Evolutionary conservation across 1,140 invertebrate genomes (phyloP).

Genomic region (Gonatopus flavifemur): DNA sequence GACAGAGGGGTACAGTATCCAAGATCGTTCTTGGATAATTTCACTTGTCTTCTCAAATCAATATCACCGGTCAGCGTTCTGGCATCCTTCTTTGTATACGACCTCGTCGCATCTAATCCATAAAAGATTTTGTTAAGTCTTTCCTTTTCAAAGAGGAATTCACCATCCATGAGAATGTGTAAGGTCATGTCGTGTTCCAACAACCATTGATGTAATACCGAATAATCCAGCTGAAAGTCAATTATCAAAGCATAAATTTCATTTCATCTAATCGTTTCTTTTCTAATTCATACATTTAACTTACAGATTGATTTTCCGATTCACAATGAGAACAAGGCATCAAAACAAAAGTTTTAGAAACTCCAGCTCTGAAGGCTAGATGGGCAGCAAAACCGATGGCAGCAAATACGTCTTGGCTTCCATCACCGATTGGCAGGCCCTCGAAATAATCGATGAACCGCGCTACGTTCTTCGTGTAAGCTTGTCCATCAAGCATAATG

Average conservation of each 20-base stretch:
- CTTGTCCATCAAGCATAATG: slow-evolving; percentile 67
- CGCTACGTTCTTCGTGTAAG: slow-evolving; percentile 64
- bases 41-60: slow-evolving; percentile 70
- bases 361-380: slow-evolving; percentile 80
- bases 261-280: neutral
- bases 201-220: slow-evolving; percentile 74
- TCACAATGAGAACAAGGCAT: slow-evolving; percentile 79
- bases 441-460: slow-evolving; percentile 66
- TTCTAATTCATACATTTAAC: neutral
- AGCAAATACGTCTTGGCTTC: slow-evolving; percentile 70
- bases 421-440: slow-evolving; percentile 64
- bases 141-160: slow-evolving; percentile 72
- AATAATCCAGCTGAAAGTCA: slow-evolving; percentile 71
- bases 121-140: slow-evolving; percentile 73
- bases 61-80: slow-evolving; percentile 66
- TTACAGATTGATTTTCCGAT: slow-evolving; percentile 67
- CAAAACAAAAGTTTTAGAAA: slow-evolving; percentile 80
- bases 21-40: slow-evolving; percentile 71
- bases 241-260: neutral
- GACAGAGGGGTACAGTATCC: slow-evolving; percentile 81
- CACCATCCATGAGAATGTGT: slow-evolving; percentile 80
- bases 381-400: slow-evolving; percentile 75
- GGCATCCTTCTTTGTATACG: slow-evolving; percentile 78
- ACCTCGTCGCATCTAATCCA: slow-evolving; percentile 71
- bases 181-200: slow-evolving; percentile 78